Base-by-base conservation (phyloP, 92 coral and sea anemone genomes). In the Phenganax stokvisi region DNA sequence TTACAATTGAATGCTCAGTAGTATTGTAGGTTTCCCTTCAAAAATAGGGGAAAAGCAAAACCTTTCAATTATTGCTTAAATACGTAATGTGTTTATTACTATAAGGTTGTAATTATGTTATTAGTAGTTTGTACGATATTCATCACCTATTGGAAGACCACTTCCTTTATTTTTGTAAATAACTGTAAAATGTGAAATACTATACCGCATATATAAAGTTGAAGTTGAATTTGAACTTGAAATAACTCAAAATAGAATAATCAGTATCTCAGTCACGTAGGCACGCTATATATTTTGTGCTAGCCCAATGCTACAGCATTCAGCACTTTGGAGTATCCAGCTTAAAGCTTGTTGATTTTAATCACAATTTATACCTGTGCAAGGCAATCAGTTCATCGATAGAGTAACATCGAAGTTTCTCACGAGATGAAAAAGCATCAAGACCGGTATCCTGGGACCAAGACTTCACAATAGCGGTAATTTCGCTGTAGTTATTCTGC, bases 401-500 rank as follows among this genome's bases (percentile, higher is more conserved):
- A 51, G 91, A 86, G 74, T 84, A 91, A 69, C 96, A 88, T 51
- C 78, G 76, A 82, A 54, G 63, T 0, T 91, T 78, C 70, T 88
- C 94, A 20, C 92, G 87, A 57, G 91, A 90, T 52, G 85, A 75
- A 77, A 96, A 96, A 77, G 89, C 97, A 80, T 96, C 97, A 51
- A 92, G 86, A 57, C 84, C 90, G 55, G 86, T 87, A 80, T 75
- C 88, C 55, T 84, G 86, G 27, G 98, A 94, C 98, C 98, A 94
- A 54, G 86, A 89, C 62, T 84, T 85, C 1, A 97, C 97, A 37
- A 91, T 86, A 84, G 80, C 84, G 55, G 90, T 87, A 51, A 94
- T 91, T 76, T 94, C 98, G 72, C 87, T 87, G 81, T 86, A 94
- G 83, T 94, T 94, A 56, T 89, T 85, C 81, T 94, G 98, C 51